Evolutionary conservation across 2,797 vertebrate genomes (phyloP), one percentile per base, ranked within the genome.

Genomic region (Melanotaenia boesemani): DNA sequence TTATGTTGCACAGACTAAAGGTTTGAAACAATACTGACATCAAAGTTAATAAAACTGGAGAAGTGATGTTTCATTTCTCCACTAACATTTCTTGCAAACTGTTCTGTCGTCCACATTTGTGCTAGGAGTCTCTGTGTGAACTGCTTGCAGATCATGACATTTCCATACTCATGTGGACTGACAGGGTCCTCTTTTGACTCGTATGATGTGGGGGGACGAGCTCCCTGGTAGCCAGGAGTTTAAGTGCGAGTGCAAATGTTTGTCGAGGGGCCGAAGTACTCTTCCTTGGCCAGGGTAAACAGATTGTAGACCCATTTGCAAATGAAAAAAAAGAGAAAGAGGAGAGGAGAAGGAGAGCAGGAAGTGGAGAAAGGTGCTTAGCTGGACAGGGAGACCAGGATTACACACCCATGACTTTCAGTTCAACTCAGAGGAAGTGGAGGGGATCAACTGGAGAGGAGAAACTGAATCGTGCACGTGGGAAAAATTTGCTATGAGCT

Each of bases 271-370:
- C 89, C 80, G 77, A 85, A 75, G 86, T 88, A 85, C 91, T 93
- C 87, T 92, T 91, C 87, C 82, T 83, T 85, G 85, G 89, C 90
- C 89, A 89, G 87, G 92, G 93, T 91, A 95, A 95, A 96, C 95
- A 95, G 86, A 95, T 96, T 93, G 93, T 89, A 87, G 91, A 41
- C 84, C 92, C 92, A 95, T 95, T 95, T 95, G 94, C 94, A 95
- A 95, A 91, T 92, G 89, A 92, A 92, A 92, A 91, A 86, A 76
- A 28, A 64, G 22, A 24, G 34, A 18, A 74, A 48, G 75, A 81
- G 81, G 72, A 81, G 86, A 85, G 86, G 82, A 91, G 91, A 91
- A 88, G 87, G 87, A 81, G 79, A 89, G 88, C 91, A 94, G 93
- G 91, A 94, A 93, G 91, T 88, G 78, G 80, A 85, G 88, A 88